Conservation (phyloP, 2,113 vertebrate genomes). For the Xyliphius kryptos region DNA sequence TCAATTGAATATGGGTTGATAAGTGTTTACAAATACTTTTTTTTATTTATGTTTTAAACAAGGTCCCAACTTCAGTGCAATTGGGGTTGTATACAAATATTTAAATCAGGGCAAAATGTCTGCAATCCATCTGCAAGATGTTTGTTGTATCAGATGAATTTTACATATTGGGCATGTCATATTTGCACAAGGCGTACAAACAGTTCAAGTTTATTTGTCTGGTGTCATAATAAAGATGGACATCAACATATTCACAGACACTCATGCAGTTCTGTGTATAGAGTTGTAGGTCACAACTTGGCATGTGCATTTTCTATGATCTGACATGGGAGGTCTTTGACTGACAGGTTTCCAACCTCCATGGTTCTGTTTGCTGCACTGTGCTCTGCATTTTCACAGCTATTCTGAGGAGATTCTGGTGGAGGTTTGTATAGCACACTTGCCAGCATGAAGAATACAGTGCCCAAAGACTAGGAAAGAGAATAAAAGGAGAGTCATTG, state of each 20-base stretch:
- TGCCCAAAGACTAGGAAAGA: conserved; percentile 80
- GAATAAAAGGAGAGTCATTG: too few relatives aligned
- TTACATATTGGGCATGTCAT: too few relatives aligned
- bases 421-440: conserved; percentile 72
- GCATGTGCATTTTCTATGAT: conserved; percentile 59
- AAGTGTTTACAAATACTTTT: too few relatives aligned
- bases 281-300: conserved; percentile 49
- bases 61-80: too few relatives aligned
- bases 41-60: too few relatives aligned
- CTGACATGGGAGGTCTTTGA: conserved; percentile 55
- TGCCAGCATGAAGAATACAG: conserved; percentile 73
- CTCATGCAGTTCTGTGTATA: background rate
- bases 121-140: too few relatives aligned
- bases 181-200: too few relatives aligned
- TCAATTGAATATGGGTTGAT: too few relatives aligned
- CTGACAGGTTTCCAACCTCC: conserved; percentile 49
- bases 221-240: conserved; percentile 5
- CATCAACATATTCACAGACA: background rate
- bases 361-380: conserved; percentile 56
- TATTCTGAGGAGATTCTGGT: conserved; percentile 67
- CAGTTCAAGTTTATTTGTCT: background rate
- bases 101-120: too few relatives aligned
- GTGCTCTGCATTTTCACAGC: conserved; percentile 63
- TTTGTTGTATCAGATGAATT: too few relatives aligned
- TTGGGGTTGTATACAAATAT: too few relatives aligned